Percentiles rank a stretch among this genome's conserved stretches.
Evolutionary conservation across 1,140 invertebrate species (phyloP).

Genomic region (Oedothorax gibbosus): DNA sequence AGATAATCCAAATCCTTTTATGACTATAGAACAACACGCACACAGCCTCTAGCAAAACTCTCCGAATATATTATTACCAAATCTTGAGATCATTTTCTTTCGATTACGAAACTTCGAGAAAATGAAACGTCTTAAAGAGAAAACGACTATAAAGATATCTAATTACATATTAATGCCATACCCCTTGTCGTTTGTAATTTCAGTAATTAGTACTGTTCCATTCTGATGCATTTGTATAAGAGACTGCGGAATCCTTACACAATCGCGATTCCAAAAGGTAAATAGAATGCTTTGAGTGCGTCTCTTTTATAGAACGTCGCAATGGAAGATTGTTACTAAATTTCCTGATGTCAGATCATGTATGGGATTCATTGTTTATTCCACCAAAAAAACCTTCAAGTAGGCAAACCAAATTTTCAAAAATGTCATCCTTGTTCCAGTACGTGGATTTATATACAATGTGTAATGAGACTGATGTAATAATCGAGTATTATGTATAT

Average conservation of each 20-base stretch:
- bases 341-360: neutral
- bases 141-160: neutral
- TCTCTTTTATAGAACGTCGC: neutral
- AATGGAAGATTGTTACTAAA: neutral
- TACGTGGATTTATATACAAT: too few species aligned
- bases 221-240: neutral
- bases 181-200: neutral
- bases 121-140: neutral
- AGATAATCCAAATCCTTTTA: too few species aligned
- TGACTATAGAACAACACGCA: too few species aligned
- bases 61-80: conserved; percentile 28
- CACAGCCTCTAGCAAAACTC: neutral
- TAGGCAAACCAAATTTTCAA: too few species aligned
- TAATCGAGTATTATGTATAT: too few species aligned
- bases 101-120: conserved; percentile 9
- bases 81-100: conserved; percentile 20
- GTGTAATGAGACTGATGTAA: too few species aligned
- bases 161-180: conserved; percentile 7
- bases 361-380: too few species aligned
- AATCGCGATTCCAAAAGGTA: neutral
- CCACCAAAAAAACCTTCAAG: too few species aligned
- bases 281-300: conserved; percentile 2
- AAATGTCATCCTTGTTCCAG: too few species aligned
- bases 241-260: conserved; percentile 1
- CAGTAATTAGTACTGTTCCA: conserved; percentile 27